Conservation (phyloP, 2,113 vertebrate species). For the Callipepla californica region DNA sequence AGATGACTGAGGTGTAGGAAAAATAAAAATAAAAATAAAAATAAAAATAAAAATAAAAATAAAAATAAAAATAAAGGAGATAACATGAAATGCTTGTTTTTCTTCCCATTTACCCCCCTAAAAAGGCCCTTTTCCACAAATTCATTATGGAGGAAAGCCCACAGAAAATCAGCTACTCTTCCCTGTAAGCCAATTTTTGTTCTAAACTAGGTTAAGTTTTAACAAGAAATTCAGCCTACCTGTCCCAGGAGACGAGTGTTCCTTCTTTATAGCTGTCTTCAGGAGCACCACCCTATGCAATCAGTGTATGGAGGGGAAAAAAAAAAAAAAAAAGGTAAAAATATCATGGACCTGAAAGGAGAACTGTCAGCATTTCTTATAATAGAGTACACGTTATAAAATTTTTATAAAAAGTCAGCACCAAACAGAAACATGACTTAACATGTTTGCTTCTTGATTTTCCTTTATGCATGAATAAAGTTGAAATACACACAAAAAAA, state of each 20-base stretch:
- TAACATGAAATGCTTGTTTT: neutral
- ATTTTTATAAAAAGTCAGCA: neutral
- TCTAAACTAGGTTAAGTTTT: neutral
- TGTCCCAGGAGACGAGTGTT: slow-evolving; percentile 81
- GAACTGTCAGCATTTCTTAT: neutral
- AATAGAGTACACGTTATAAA: neutral
- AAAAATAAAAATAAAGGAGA: neutral
- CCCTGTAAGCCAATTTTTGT: neutral
- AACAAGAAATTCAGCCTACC: slow-evolving; percentile 73
- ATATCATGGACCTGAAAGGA: neutral
- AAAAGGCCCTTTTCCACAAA: neutral
- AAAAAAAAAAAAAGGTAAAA: slow-evolving; percentile 32
- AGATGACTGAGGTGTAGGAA: neutral
- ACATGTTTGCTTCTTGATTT: neutral
- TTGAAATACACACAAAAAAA: slow-evolving; percentile 1
- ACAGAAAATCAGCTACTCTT: neutral
- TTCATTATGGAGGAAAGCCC: neutral
- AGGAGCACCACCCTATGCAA: slow-evolving; percentile 83
- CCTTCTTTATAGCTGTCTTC: slow-evolving; percentile 86
- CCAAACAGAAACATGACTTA: neutral
- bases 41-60: neutral
- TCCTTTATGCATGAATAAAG: neutral
- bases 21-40: neutral
- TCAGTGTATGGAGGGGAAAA: neutral
- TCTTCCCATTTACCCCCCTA: neutral